Evolutionary conservation across 2,113 vertebrate genomes (phyloP).

Genomic region (Phalacrocorax carbo): DNA sequence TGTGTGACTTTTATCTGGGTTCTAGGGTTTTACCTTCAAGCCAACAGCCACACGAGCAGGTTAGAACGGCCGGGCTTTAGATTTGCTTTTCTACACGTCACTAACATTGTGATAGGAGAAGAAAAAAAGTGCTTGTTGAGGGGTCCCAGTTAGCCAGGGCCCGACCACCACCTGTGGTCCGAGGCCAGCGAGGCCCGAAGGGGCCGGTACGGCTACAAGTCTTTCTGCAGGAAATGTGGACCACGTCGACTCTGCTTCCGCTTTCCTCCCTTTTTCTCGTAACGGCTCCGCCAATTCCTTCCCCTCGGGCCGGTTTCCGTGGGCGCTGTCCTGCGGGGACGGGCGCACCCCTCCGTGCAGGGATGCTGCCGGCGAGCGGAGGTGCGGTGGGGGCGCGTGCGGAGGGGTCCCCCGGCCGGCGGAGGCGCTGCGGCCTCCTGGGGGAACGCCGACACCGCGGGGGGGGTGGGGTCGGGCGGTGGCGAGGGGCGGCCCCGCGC

Average conservation of each 20-base stretch:
- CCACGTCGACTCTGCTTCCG: fast-evolving
- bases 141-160: too few relatives aligned
- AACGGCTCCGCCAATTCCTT: fast-evolving
- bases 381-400: too few relatives aligned
- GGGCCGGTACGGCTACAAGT: fast-evolving
- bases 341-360: fast-evolving
- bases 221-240: not conserved
- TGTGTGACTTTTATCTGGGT: not conserved
- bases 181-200: not conserved
- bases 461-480: too few relatives aligned
- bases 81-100: not conserved
- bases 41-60: not conserved
- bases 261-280: not conserved
- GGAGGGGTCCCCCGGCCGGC: too few relatives aligned
- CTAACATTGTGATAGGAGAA: not conserved
- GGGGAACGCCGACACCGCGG: too few relatives aligned
- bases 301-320: not conserved
- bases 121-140: not conserved
- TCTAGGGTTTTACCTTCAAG: not conserved
- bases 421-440: too few relatives aligned
- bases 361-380: too few relatives aligned
- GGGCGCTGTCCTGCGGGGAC: too few relatives aligned
- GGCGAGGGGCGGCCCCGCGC: too few relatives aligned
- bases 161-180: fast-evolving
- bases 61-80: not conserved